Conservation (phyloP, 2,113 vertebrate genomes). For the Rhombomys opimus region DNA sequence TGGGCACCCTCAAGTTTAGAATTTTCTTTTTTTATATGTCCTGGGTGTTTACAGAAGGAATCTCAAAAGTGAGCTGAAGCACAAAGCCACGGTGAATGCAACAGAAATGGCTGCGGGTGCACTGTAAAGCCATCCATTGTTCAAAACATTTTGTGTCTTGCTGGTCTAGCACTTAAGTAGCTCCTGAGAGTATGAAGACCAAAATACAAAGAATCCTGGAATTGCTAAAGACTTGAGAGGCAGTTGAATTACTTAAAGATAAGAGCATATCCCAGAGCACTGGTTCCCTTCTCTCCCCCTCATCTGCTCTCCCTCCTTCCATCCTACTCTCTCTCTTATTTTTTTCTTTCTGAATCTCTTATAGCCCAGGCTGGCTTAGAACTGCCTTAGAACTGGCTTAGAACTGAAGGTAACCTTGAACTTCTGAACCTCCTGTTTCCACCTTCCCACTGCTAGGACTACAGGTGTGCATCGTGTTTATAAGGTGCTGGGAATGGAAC, state of each 20-base stretch:
- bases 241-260: constrained; percentile 1
- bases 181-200: constrained; percentile 20
- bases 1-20: background rate
- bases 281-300: background rate
- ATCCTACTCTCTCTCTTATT: fast-evolving
- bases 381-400: background rate
- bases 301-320: no score
- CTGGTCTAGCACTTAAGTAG: constrained; percentile 7
- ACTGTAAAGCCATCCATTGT: constrained; percentile 34
- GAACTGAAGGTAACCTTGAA: background rate
- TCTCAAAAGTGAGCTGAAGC: background rate
- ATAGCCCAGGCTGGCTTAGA: background rate
- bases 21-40: background rate
- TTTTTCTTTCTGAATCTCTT: background rate
- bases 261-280: background rate
- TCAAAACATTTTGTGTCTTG: constrained; percentile 42
- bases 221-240: constrained; percentile 27
- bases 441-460: background rate
- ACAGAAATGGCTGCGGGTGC: background rate
- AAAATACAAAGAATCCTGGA: background rate
- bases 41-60: background rate
- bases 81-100: background rate
- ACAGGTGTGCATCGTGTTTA: background rate
- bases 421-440: background rate
- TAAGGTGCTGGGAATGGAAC: background rate